Evolutionary conservation across 1,140 invertebrate species (phyloP), one percentile per base, ranked within the genome.

Genomic region (Watersipora subatra): DNA sequence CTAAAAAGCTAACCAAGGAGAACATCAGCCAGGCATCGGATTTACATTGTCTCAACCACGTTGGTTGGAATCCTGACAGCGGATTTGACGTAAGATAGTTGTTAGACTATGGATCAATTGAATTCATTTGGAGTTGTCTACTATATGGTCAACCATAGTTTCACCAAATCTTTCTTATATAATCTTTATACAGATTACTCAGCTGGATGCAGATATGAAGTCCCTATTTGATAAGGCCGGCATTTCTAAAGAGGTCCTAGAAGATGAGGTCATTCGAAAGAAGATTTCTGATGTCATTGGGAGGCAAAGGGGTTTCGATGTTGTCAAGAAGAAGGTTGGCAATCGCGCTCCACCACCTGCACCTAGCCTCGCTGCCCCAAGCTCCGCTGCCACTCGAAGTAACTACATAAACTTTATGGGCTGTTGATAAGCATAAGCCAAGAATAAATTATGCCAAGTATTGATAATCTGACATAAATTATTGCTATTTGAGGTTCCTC

Each of bases 221-320:
- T 80, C 84, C 64, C 88, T 95, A 76, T 89, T 95, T 73, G 82
- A 84, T 66, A 61, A 61, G 70, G 84, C 82, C 87, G 89, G 66
- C 89, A 91, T 68, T 85, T 93, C 67, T 15, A 22, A 63, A 19
- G 61, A 63, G 25, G 87, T 89, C 61, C 82, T 94, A 1, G 82
- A 87, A 68, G 89, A 95, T 80, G 85, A 86, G 67, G 86, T 88
- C n/a, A 96, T 92, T 0, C 82, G 91, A 22, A 86, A 90, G 64
- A 96, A 93, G 76, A 95, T 97, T 74, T 95, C 95, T 77, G 89
- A 93, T 79, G 95, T 97, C 76, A 91, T 96, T 68, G 86, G 90
- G 73, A 71, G 76, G 29, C 83, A 93, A 82, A 90, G 91, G 34
- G 91, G 90, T 22, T 76, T 90, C 25, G 87, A 88, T 68, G 87